Evolutionary conservation across 2,888 invertebrate species (phyloP).

Genomic region (Nemurella pictetii): DNA sequence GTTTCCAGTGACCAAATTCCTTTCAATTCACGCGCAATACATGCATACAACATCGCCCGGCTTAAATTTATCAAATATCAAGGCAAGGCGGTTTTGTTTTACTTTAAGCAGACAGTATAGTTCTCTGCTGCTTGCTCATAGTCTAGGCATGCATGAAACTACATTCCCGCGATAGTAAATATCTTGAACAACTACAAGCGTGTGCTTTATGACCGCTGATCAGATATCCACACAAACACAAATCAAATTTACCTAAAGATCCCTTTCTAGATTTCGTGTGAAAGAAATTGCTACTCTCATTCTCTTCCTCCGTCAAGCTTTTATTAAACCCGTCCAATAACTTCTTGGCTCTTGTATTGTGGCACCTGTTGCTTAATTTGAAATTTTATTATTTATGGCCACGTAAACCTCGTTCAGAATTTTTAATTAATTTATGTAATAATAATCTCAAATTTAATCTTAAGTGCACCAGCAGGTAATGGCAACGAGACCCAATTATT

Average conservation of each 20-base stretch:
- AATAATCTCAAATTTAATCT: neutral
- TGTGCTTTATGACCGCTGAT: neutral
- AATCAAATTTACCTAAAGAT: neutral
- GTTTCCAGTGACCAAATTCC: neutral
- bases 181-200: neutral
- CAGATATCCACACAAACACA: no score
- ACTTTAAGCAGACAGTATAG: no score
- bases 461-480: neutral
- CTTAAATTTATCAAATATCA: neutral
- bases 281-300: neutral
- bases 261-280: neutral
- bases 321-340: neutral
- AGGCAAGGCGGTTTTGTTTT: neutral
- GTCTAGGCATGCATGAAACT: neutral
- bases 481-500: neutral
- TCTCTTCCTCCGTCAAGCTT: neutral
- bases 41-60: neutral
- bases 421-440: neutral
- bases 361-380: neutral
- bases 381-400: neutral
- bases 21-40: neutral
- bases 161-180: neutral
- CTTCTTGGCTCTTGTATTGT: neutral
- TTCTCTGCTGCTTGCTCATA: no score
- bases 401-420: neutral